Base-by-base conservation (phyloP, 1,140 invertebrate genomes). In the Cardiocondyla obscurior region DNA sequence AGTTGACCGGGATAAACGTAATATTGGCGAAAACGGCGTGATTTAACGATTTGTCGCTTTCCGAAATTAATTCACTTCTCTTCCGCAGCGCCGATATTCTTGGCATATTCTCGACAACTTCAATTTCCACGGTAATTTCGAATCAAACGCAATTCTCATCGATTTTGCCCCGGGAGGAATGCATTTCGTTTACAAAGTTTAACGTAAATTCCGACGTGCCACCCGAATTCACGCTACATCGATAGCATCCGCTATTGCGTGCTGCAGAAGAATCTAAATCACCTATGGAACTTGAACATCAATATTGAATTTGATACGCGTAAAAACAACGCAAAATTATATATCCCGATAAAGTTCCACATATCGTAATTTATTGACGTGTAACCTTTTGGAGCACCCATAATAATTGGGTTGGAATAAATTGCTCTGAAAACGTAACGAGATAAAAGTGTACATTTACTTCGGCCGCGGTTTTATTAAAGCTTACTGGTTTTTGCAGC, bases 41-140 rank as follows among this genome's bases (percentile, higher is more conserved):
- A 79, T 69, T 69, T 79, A 55, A 79, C 46, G 46, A 79, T 42
- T 79, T 69, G 33, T 55, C 49, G 28, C 62, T 53, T 79, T 69
- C 10, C 12, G 14, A 79, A 79, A 79, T 79, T 55, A 79, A 69
- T 79, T 69, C 36, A 53, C 19, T 79, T 36, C 36, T 39, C 44
- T 67, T 53, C 22, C 12, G 1, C 22, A 33, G 60, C 42, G 33
- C 39, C 60, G 1, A 53, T 67, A 79, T 79, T 25, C 62, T 79
- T 79, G 60, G 46, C 22, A 67, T 42, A 79, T 79, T 69, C 74
- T 30, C 46, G 22, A 51, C 33, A 84, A 44, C n/a, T 30, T 81
- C 44, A 58, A 85, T 85, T 53, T 67, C 25, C 42, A 19, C 64
- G 33, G 69, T 79, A 85, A 85, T 85, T 81, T 85, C 25, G 30